A percentile compares a stretch with the other conserved stretches of the same genome.
These are phyloP conservation scores for Micropterix aruncella DNA, from an alignment of 2,888 invertebrate genomes.

Conservation along the genomic window DNA sequence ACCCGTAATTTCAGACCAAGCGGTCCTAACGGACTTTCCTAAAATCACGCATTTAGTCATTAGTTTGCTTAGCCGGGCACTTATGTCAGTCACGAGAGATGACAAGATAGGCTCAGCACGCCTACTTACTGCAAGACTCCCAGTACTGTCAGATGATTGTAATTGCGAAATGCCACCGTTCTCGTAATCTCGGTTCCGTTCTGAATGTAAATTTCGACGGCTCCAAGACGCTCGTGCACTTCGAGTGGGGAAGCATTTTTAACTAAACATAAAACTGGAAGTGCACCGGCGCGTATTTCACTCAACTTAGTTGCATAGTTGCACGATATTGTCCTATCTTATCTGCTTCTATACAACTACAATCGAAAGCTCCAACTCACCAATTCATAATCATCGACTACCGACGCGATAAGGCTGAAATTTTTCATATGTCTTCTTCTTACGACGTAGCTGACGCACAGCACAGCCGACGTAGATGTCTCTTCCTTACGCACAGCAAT, in stretches of 20 bases:
- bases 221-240: not conserved
- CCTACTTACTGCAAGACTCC: no score
- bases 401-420: no score
- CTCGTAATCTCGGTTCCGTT: not conserved
- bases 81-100: not conserved
- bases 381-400: no score
- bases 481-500: no score
- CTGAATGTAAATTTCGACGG: not conserved
- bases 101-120: not conserved
- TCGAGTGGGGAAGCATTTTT: not conserved
- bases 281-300: not conserved
- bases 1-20: not conserved
- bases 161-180: not conserved
- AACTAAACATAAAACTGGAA: not conserved
- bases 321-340: no score
- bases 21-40: not conserved
- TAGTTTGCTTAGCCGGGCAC: not conserved
- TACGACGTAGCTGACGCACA: no score
- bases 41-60: not conserved
- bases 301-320: no score
- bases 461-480: no score
- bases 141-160: not conserved
- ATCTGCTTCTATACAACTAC: no score
- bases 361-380: no score
- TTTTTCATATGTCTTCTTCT: no score